Evolutionary conservation across 2,888 invertebrate species (phyloP), one percentile per base, ranked within the genome.

Genomic region (Trachelus troglodyta): DNA sequence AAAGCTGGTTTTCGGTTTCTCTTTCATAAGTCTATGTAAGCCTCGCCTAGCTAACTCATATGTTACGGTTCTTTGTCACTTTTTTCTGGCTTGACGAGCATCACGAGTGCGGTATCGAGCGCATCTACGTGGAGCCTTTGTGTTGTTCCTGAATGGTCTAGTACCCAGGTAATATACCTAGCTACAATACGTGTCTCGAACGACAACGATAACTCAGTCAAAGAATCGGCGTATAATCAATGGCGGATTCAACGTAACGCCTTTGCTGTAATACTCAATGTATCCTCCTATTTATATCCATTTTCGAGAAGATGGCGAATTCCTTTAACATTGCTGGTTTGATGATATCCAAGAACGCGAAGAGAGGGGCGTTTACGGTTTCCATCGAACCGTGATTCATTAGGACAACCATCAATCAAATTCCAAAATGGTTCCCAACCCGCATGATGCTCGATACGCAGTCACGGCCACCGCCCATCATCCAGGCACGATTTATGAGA

Each of bases 341-440:
- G 56, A 23, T 23, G 2, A 71, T 31, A 71, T 31, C 31, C 33
- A 31, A 31, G 33, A 71, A 71, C 11, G 33, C 6, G 71, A 71
- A 15, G 12, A 71, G 31, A 71, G 31, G 71, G 71, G 34, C 71
- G 71, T 71, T 71, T 71, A 71, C 33, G 71, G 71, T 71, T 71
- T 71, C 71, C 12, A 71, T 71, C 71, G 71, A 56, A 34, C 71
- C 31, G 77, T 79, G 75, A 84, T 83, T 84, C 83, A 83, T 84
- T 84, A 82, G 81, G 77, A 77, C 76, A 74, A 79, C 81, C 79
- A 83, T 84, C 81, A 81, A 84, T 83, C 83, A 83, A 75, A 73
- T 80, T 75, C 75, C 79, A 73, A 83, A 84, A 84, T 80, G 80
- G 75, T 75, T 75, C 74, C 78, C 75, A 74, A 80, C 79, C 79